Conservation (phyloP, 2,113 vertebrate genomes). For the Callionymus lyra region DNA sequence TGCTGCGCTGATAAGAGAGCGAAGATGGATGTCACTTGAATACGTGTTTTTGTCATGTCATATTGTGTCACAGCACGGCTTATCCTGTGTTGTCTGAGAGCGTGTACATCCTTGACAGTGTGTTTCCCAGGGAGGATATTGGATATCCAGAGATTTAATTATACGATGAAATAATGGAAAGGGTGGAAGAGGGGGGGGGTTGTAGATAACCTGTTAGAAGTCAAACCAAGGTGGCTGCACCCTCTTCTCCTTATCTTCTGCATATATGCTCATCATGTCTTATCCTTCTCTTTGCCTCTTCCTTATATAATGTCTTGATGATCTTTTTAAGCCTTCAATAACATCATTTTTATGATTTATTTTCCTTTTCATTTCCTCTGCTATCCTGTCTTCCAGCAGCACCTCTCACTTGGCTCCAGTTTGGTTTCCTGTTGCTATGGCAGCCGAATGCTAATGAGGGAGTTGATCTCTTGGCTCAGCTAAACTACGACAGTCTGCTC, state of each 20-base stretch:
- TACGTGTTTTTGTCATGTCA: too few species aligned
- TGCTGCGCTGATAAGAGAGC: too few species aligned
- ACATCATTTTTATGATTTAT: background rate
- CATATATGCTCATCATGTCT: too few species aligned
- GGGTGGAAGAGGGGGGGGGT: background rate
- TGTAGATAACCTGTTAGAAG: conserved; percentile 6
- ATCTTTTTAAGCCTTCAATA: too few species aligned
- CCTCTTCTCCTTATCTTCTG: background rate
- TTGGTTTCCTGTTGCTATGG: conserved; percentile 61
- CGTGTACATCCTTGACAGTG: conserved; percentile 1
- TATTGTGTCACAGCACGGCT: too few species aligned
- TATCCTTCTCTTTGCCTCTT: background rate
- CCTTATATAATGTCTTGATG: too few species aligned
- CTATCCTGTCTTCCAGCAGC: background rate
- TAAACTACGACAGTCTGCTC: conserved; percentile 31
- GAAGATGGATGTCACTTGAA: too few species aligned
- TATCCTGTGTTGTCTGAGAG: conserved; percentile 1
- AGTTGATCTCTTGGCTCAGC: conserved; percentile 39
- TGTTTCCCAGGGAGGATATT: background rate
- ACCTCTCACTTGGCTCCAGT: conserved; percentile 7
- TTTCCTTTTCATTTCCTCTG: background rate
- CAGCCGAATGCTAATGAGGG: conserved; percentile 60
- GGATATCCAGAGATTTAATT: conserved; percentile 21
- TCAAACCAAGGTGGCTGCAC: conserved; percentile 15
- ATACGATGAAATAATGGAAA: conserved; percentile 13